Percentiles rank a stretch among this genome's conserved stretches.
phyloP scores from a whole-genome alignment of 2,797 vertebrate genomes.

The Scolopax bukidnonensis region DNA sequence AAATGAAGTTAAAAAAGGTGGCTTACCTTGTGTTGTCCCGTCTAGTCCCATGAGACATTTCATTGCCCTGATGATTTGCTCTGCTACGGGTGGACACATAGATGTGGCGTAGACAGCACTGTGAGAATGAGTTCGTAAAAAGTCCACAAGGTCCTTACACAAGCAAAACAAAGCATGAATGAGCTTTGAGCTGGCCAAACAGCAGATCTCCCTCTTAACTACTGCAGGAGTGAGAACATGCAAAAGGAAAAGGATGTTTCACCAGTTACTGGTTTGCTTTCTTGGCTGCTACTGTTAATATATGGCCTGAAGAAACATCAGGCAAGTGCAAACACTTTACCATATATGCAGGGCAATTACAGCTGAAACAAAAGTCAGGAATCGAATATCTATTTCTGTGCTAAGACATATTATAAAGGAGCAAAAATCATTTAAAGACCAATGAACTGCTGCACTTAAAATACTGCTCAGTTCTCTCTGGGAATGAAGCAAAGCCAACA shows the following conservation, averaged over 20 bases:
- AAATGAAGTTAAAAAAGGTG: not conserved
- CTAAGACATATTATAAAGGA: not conserved
- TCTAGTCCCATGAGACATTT: slow-evolving; percentile 90
- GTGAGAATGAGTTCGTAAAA: slow-evolving; percentile 88
- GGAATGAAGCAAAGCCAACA: not conserved
- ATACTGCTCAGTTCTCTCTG: not conserved
- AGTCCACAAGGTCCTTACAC: slow-evolving; percentile 89
- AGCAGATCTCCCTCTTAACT: not conserved
- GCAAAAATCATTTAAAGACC: not conserved
- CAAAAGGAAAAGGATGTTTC: not conserved
- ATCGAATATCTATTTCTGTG: not conserved
- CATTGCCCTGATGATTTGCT: slow-evolving; percentile 89
- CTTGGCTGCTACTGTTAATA: not conserved
- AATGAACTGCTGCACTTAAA: not conserved
- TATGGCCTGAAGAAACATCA: not conserved
- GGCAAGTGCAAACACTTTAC: slow-evolving; percentile 8
- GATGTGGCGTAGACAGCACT: slow-evolving; percentile 87
- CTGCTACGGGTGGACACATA: slow-evolving; percentile 86
- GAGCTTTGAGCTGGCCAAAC: not conserved
- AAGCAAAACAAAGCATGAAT: slow-evolving; percentile 59
- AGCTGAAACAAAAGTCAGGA: not conserved
- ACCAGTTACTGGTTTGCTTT: not conserved
- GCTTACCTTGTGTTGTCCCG: slow-evolving; percentile 87
- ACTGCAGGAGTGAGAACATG: not conserved
- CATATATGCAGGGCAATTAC: not conserved